Evolutionary conservation across 2,113 vertebrate genomes (phyloP).

Genomic region (Myrmecophaga tridactyla): DNA sequence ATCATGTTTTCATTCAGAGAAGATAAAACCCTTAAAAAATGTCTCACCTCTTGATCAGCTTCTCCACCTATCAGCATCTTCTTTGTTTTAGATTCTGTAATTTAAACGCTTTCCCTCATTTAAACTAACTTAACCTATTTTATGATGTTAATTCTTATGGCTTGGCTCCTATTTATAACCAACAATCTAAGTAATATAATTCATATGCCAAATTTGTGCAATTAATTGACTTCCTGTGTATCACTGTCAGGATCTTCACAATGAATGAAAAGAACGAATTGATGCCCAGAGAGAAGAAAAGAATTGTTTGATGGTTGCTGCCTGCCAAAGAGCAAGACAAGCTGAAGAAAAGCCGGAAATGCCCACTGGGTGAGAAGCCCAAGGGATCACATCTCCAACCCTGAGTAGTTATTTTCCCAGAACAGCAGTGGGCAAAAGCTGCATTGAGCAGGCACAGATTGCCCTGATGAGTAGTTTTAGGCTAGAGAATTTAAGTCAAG

Average conservation of each 20-base stretch:
- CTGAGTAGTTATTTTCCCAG: background rate
- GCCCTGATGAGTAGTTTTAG: background rate
- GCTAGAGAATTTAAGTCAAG: background rate
- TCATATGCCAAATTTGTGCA: background rate
- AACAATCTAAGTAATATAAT: background rate
- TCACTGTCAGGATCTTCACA: background rate
- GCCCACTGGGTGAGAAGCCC: rapidly evolving
- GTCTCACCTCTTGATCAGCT: background rate
- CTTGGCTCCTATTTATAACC: background rate
- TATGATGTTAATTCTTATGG: background rate
- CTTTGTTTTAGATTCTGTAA: background rate
- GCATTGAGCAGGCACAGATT: background rate
- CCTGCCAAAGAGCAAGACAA: background rate
- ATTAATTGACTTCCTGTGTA: background rate
- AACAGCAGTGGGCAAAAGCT: background rate
- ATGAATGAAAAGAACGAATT: background rate
- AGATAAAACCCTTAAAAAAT: background rate
- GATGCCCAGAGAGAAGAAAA: background rate
- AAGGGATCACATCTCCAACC: no score
- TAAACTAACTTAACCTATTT: background rate
- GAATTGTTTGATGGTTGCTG: background rate
- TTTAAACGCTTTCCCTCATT: background rate
- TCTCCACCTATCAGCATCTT: background rate
- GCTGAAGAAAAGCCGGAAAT: background rate
- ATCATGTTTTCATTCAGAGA: background rate